Conservation (phyloP, 2,797 vertebrate genomes). For the Sardinella longiceps region DNA sequence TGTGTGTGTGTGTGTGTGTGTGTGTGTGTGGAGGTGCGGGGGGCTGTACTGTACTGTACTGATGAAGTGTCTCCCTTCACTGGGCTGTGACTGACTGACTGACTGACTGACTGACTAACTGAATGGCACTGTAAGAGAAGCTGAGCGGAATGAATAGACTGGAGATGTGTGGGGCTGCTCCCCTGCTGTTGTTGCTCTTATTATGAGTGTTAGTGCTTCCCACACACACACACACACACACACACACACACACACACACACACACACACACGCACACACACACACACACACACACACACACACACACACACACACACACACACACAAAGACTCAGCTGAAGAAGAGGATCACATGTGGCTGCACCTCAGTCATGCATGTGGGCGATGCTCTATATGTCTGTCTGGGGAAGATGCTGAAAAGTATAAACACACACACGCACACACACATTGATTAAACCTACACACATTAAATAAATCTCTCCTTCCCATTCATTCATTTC, state of each 20-base stretch:
- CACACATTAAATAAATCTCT: constrained; percentile 8
- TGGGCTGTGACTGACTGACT: neutral
- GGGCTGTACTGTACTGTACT: neutral
- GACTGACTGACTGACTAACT: too few species aligned
- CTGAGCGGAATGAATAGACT: neutral
- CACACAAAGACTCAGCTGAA: neutral
- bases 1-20: neutral
- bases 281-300: neutral
- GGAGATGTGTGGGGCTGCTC: neutral
- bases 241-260: neutral
- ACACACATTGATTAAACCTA: neutral
- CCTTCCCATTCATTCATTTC: neutral
- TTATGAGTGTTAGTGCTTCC: neutral
- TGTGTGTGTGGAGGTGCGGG: neutral
- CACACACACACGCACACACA: neutral
- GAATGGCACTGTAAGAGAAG: neutral
- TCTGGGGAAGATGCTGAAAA: neutral
- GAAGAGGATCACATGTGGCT: neutral
- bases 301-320: neutral
- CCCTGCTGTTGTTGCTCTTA: neutral
- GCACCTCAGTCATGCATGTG: neutral
- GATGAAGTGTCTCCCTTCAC: neutral
- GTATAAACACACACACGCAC: neutral
- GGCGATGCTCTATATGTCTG: neutral
- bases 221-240: neutral